phyloP scores from a whole-genome alignment of 2,797 vertebrate species.

The Coccyzus lansbergi region DNA sequence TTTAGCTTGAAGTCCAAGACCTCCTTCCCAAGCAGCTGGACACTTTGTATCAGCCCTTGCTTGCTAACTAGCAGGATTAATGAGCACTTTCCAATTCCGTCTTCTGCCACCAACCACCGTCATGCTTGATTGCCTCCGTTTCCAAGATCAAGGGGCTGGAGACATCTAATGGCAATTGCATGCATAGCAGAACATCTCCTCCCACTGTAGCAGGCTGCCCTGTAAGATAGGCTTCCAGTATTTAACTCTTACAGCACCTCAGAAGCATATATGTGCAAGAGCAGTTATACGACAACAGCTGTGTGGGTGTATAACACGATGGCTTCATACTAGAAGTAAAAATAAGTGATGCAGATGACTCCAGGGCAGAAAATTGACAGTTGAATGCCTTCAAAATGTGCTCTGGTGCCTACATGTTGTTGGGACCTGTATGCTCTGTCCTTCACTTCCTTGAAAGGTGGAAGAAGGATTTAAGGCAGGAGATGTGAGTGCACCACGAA shows the following conservation, averaged over 20 bases:
- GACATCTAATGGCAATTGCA: slow-evolving; percentile 79
- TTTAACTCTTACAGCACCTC: slow-evolving; percentile 37
- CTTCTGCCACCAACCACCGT: slow-evolving; percentile 1
- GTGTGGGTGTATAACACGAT: accelerated
- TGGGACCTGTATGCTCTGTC: not conserved
- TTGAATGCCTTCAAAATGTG: not conserved
- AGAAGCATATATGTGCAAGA: accelerated
- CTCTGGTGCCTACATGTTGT: too few species aligned
- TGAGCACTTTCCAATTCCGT: slow-evolving; percentile 31
- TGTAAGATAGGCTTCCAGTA: not conserved
- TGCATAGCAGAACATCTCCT: slow-evolving; percentile 61
- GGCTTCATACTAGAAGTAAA: not conserved
- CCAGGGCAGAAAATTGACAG: not conserved
- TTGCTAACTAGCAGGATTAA: slow-evolving; percentile 48
- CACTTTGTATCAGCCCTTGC: not conserved
- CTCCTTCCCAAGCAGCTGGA: slow-evolving; percentile 6
- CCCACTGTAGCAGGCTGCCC: not conserved
- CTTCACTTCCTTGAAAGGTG: not conserved
- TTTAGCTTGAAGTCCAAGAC: not conserved
- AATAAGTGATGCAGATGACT: not conserved
- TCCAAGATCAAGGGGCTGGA: slow-evolving; percentile 71
- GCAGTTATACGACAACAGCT: not conserved
- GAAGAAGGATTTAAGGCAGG: not conserved
- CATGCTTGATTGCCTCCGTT: not conserved
- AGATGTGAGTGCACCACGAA: not conserved